Conservation (phyloP, 2,113 vertebrate genomes). For the Puma concolor region DNA sequence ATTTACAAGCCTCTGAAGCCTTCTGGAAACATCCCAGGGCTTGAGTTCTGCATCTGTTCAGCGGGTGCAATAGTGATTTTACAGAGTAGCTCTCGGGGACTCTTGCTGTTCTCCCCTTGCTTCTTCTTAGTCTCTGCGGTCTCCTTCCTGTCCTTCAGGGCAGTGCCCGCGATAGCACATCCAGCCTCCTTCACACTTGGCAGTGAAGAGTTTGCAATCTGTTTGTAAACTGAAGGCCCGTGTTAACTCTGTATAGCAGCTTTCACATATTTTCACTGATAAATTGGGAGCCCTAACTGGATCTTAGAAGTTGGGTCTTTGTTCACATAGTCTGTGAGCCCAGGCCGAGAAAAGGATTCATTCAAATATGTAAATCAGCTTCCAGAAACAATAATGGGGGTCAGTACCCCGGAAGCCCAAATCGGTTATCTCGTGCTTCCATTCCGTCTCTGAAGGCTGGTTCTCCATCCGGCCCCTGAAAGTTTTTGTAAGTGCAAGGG, state of each 20-base stretch:
- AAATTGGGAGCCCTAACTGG: neutral
- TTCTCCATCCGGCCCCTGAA: neutral
- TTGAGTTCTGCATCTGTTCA: neutral
- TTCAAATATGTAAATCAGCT: conserved; percentile 51
- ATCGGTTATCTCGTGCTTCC: neutral
- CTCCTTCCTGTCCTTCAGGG: neutral
- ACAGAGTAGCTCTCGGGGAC: neutral
- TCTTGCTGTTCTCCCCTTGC: neutral
- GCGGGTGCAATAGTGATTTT: neutral
- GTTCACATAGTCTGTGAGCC: neutral
- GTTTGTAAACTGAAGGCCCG: neutral
- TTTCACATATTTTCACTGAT: neutral
- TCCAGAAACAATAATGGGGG: neutral
- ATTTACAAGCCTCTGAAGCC: neutral
- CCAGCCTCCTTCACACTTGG: neutral
- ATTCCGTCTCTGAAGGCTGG: neutral
- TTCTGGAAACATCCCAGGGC: neutral
- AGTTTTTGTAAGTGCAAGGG: neutral
- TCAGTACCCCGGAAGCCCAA: neutral
- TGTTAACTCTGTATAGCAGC: neutral
- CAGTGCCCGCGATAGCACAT: neutral
- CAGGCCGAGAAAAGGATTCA: neutral
- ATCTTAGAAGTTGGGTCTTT: neutral
- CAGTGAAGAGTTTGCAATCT: neutral
- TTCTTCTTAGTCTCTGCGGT: neutral